A percentile compares a stretch with the other conserved stretches of the same genome.
phyloP scores from a whole-genome alignment of 1,140 invertebrate species.

The Zaprionus ghesquierei region DNA sequence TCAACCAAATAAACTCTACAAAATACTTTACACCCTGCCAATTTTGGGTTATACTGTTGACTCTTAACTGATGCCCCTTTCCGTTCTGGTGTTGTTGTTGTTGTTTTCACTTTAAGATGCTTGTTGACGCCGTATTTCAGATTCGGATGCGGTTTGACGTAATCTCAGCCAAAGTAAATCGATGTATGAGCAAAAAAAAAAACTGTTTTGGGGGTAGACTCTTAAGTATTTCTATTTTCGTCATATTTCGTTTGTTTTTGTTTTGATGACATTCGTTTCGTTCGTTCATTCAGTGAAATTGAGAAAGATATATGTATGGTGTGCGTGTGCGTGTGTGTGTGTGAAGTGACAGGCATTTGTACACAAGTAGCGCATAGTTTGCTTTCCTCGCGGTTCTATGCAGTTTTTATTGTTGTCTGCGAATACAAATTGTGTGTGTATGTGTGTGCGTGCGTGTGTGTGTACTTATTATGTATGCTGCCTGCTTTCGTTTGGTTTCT shows the following conservation, averaged over 20 bases:
- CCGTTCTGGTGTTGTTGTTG: background rate
- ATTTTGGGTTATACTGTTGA: slow-evolving; percentile 32
- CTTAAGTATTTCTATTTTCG: slow-evolving; percentile 34
- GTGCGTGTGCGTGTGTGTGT: background rate
- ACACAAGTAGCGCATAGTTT: background rate
- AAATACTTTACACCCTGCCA: no score
- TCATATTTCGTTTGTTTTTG: slow-evolving; percentile 13
- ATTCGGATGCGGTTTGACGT: slow-evolving; percentile 17
- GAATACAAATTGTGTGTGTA: background rate
- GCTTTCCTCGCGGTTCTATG: slow-evolving; percentile 1
- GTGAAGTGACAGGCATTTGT: background rate
- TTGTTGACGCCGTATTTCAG: background rate
- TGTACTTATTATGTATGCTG: slow-evolving; percentile 1
- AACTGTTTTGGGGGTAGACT: slow-evolving; percentile 11
- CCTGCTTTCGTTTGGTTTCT: slow-evolving; percentile 1
- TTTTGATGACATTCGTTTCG: slow-evolving; percentile 36
- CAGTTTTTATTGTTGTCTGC: background rate
- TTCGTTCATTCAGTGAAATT: slow-evolving; percentile 33
- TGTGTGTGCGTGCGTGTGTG: background rate
- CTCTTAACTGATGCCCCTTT: background rate
- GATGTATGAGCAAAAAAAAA: background rate
- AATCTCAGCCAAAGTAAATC: slow-evolving; percentile 23
- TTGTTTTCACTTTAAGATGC: background rate
- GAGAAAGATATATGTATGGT: slow-evolving; percentile 1
- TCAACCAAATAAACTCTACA: no score